Conservation (phyloP, 2,113 vertebrate species). For the Meleagris gallopavo region DNA sequence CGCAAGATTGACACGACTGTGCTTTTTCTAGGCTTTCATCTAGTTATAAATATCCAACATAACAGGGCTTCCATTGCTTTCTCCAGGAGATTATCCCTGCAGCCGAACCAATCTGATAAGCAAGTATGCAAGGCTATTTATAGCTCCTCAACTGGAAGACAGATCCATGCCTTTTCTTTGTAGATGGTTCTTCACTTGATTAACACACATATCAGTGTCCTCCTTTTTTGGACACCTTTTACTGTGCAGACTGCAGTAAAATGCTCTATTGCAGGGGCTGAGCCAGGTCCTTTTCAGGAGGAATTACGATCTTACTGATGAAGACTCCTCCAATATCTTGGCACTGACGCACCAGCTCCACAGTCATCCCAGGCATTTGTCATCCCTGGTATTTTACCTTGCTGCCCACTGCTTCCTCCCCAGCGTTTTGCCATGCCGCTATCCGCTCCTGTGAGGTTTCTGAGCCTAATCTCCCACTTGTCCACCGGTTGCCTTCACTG, state of each 20-base stretch:
- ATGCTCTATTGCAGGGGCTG: constrained; percentile 66
- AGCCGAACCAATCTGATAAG: constrained; percentile 73
- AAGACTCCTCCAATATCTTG: constrained; percentile 3
- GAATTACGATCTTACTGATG: neutral
- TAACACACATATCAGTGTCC: constrained; percentile 68
- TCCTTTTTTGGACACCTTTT: constrained; percentile 70
- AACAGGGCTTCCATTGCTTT: constrained; percentile 70
- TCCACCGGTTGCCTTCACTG: constrained; percentile 20
- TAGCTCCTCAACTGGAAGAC: constrained; percentile 70
- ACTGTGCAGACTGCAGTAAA: constrained; percentile 58
- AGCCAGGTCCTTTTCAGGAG: constrained; percentile 43
- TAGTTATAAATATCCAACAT: constrained; percentile 72
- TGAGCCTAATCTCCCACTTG: constrained; percentile 1
- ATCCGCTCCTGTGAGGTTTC: neutral
- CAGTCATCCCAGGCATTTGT: constrained; percentile 21
- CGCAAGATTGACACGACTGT: constrained; percentile 17
- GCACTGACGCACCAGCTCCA: constrained; percentile 8
- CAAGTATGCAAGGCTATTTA: constrained; percentile 71
- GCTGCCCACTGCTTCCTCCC: constrained; percentile 50
- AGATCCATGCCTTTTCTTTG: constrained; percentile 72
- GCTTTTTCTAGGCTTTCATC: constrained; percentile 67
- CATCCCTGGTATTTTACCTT: constrained; percentile 35
- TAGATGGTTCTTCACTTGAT: constrained; percentile 73
- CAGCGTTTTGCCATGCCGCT: neutral
- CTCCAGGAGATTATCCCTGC: constrained; percentile 71